A percentile compares a stretch with the other conserved stretches of the same genome.
These are phyloP conservation scores for Schizopygopsis pylzovi DNA, from an alignment of 2,797 vertebrate genomes.

Conservation along the genomic window DNA sequence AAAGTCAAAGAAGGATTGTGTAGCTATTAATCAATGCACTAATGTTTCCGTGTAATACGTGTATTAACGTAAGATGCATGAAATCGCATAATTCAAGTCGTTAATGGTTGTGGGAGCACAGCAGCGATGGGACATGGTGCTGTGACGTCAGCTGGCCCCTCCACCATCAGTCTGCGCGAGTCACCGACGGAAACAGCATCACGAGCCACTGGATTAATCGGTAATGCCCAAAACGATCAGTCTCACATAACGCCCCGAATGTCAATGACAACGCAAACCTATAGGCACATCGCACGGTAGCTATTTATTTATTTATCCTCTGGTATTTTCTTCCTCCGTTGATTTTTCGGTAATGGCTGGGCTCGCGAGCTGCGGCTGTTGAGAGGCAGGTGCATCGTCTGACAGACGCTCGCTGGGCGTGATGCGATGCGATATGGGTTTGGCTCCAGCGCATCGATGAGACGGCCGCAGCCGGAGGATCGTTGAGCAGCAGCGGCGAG, in stretches of 20 bases:
- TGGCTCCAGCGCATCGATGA: slow-evolving; percentile 64
- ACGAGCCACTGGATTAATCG: slow-evolving; percentile 57
- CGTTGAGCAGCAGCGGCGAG: slow-evolving; percentile 59
- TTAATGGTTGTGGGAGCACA: neutral
- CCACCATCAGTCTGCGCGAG: slow-evolving; percentile 70
- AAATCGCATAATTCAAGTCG: neutral
- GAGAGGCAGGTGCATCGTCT: slow-evolving; percentile 78
- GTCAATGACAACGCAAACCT: neutral
- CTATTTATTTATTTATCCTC: slow-evolving; percentile 40
- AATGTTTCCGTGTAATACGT: neutral
- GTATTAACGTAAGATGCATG: neutral
- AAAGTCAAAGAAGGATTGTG: neutral
- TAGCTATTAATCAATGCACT: neutral
- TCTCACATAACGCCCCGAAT: slow-evolving; percentile 18
- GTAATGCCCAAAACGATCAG: slow-evolving; percentile 23
- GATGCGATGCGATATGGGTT: slow-evolving; percentile 67
- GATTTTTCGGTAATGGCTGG: slow-evolving; percentile 71
- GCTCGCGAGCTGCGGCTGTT: slow-evolving; percentile 75
- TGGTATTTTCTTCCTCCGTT: slow-evolving; percentile 7
- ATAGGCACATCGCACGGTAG: neutral
- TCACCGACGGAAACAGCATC: slow-evolving; percentile 64
- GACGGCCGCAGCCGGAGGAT: slow-evolving; percentile 60
- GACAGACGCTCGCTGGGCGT: slow-evolving; percentile 56
- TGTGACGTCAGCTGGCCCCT: slow-evolving; percentile 81
- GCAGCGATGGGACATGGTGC: slow-evolving; percentile 58